Base-by-base conservation (phyloP, 2,797 vertebrate species). In the Sebastes wilsoni region DNA sequence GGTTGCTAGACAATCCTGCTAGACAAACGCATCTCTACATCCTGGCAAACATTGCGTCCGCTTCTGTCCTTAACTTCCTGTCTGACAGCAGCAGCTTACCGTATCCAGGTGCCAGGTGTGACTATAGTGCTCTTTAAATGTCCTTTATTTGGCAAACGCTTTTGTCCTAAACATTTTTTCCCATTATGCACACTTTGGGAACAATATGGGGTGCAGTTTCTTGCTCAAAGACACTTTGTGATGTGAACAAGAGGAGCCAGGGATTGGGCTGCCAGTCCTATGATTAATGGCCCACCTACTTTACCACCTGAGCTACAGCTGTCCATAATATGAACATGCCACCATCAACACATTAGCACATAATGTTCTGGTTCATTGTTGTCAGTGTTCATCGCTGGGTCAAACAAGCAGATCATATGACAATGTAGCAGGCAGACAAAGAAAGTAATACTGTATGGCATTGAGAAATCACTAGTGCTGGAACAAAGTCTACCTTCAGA, bases 1-100 rank as follows among this genome's bases (percentile, higher is more conserved):
- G 94, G 96, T 96, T 95, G 95, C 87, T 65, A 77, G 89, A 87
- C 84, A 52, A 66, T 72, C 74, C 70, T 23, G 66, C 69, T 60
- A 82, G 73, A 89, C 67, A 79, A 89, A 85, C 49, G 66, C 68
- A 67, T 22, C 67, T 79, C 71, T 68, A 67, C 78, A 80, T 80
- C 66, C 69, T 42, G 73, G 72, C 61, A 66, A 66, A 62, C 65
- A 36, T 25, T 20, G 6, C 9, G 13, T 74, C 67, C 52, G 38
- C 67, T 27, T 27, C 66, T 66, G 55, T 72, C 72, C 46, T 34
- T 27, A 20, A 28, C 65, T 58, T 52, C 55, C 52, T 58, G 60
- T 79, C 36, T 79, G 68, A 36, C 55, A 42, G 36, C 75, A 46
- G 3, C 77, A 72, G 54, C 49, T 64, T 8, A 23, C 49, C 12